A percentile compares a stretch with the other conserved stretches of the same genome.
Conservation (phyloP, 2,888 invertebrate genomes). For the Rhamnusium bicolor region DNA sequence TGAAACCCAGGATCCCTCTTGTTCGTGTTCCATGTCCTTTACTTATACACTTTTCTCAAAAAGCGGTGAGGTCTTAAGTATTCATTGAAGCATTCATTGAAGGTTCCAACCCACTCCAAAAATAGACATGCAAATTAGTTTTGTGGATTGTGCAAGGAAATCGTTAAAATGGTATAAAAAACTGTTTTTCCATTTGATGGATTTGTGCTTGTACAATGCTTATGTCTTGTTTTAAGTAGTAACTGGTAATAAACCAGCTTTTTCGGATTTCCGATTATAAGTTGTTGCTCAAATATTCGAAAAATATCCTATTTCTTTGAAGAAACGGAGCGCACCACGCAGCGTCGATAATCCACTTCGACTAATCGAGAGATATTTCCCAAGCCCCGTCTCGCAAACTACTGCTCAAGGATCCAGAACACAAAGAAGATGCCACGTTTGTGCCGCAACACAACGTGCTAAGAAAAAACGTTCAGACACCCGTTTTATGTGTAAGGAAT, state of each 20-base stretch:
- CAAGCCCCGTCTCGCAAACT: neutral
- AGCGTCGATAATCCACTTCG: neutral
- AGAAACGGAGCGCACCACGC: neutral
- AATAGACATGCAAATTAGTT: constrained; percentile 62
- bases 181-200: neutral
- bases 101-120: too few species aligned
- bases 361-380: neutral
- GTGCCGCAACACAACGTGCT: neutral
- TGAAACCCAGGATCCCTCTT: too few species aligned
- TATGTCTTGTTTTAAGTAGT: constrained; percentile 1
- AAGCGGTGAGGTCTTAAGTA: too few species aligned
- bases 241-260: constrained; percentile 1
- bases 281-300: neutral
- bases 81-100: too few species aligned
- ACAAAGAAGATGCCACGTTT: neutral
- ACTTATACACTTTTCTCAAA: too few species aligned
- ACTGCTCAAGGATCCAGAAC: neutral
- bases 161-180: constrained; percentile 58
- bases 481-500: neutral
- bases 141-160: constrained; percentile 58
- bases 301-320: neutral
- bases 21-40: too few species aligned
- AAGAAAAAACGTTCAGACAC: neutral
- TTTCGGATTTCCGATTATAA: neutral
- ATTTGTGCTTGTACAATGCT: neutral